phyloP scores from a whole-genome alignment of 2,113 vertebrate species.

The Scophthalmus maximus region DNA sequence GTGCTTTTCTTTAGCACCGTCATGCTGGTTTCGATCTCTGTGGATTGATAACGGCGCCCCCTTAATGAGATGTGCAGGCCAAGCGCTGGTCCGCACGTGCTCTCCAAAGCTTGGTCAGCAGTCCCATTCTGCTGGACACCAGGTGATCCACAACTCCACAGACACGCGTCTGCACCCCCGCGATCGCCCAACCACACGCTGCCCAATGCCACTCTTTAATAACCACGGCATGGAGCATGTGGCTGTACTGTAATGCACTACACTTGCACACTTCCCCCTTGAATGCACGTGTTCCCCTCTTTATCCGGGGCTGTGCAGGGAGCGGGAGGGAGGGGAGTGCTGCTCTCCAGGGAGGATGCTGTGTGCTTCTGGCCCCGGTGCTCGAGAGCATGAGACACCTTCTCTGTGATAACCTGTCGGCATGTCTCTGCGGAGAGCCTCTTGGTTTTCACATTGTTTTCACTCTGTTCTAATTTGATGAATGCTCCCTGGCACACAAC shows the following conservation, averaged over 20 bases:
- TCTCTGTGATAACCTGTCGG: constrained; percentile 81
- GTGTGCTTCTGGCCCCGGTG: constrained; percentile 43
- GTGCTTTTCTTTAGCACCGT: constrained; percentile 65
- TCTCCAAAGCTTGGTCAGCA: constrained; percentile 68
- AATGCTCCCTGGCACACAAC: constrained; percentile 80
- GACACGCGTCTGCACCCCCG: constrained; percentile 22
- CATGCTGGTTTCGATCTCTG: constrained; percentile 66
- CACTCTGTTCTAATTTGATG: constrained; percentile 82
- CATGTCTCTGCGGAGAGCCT: constrained; percentile 66
- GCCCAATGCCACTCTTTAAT: constrained; percentile 18
- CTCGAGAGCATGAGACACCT: constrained; percentile 72
- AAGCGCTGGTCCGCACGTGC: constrained; percentile 45
- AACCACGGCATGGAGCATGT: constrained; percentile 28
- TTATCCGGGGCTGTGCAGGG: constrained; percentile 18
- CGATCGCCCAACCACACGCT: background rate
- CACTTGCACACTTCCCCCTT: constrained; percentile 37
- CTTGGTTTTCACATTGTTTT: constrained; percentile 75
- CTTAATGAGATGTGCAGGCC: constrained; percentile 71
- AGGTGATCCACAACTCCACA: constrained; percentile 54
- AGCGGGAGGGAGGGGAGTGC: background rate
- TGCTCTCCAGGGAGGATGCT: constrained; percentile 54
- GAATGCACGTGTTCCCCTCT: constrained; percentile 35
- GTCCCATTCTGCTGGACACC: constrained; percentile 34
- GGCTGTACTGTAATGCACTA: constrained; percentile 24
- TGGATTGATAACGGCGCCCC: constrained; percentile 73